Evolutionary conservation across 2,113 vertebrate species (phyloP).

Genomic region (Diphyllodes magnificus): DNA sequence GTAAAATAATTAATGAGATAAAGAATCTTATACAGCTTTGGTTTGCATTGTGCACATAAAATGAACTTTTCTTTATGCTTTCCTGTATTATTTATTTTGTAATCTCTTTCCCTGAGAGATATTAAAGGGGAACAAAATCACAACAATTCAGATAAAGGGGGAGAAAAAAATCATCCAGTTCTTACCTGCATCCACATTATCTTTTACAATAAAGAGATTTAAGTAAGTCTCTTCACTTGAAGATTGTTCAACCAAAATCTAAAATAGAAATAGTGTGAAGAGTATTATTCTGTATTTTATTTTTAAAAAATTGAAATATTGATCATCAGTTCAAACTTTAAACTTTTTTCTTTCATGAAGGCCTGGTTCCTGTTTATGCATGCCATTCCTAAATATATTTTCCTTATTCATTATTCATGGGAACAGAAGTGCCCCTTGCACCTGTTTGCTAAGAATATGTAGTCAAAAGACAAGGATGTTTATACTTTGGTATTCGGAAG

Average conservation of each 20-base stretch:
- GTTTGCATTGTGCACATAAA: background rate
- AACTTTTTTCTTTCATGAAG: background rate
- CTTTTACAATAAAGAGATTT: slow-evolving; percentile 79
- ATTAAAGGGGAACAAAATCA: background rate
- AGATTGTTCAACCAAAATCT: slow-evolving; percentile 78
- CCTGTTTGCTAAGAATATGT: background rate
- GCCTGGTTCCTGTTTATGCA: background rate
- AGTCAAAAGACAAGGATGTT: background rate
- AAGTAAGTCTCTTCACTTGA: slow-evolving; percentile 74
- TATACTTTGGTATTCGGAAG: background rate
- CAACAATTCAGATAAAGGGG: background rate
- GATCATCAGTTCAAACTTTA: background rate
- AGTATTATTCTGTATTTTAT: background rate
- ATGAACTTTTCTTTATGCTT: background rate
- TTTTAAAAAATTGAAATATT: background rate
- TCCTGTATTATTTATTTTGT: background rate
- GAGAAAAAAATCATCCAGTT: background rate
- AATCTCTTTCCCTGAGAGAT: background rate
- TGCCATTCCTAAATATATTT: background rate
- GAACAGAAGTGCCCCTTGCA: background rate
- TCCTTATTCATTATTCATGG: background rate
- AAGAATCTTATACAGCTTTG: background rate
- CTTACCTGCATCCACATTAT: slow-evolving; percentile 75
- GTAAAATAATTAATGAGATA: background rate
- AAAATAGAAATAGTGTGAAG: background rate